Percentiles rank a stretch among this genome's conserved stretches.
These are phyloP conservation scores for Aurelia aurita DNA, from an alignment of 30 jellyfish, hydroid and myxozoan species.

Conservation along the genomic window DNA sequence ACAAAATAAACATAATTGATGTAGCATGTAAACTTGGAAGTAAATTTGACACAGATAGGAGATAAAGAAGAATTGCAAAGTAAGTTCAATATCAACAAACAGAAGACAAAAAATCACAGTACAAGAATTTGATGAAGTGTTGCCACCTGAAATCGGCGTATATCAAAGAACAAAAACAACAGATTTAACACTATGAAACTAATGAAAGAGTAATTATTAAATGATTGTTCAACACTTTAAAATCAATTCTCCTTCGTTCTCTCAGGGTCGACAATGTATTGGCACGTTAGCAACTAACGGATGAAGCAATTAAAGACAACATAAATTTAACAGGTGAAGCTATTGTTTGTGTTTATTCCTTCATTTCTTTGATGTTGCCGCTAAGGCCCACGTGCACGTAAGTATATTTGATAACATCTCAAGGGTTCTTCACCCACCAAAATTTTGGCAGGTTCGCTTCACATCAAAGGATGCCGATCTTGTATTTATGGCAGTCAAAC, in stretches of 20 bases:
- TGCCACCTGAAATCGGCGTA: no score
- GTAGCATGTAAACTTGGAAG: no score
- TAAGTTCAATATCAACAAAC: no score
- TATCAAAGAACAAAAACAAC: no score
- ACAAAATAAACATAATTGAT: no score
- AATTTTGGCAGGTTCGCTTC: conserved; percentile 29
- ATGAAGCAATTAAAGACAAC: conserved; percentile 13
- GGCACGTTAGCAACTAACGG: not conserved
- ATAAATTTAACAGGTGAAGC: conserved; percentile 37
- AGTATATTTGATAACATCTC: conserved; percentile 30
- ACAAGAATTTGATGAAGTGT: no score
- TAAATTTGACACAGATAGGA: no score
- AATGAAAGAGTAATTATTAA: not conserved
- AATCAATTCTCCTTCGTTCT: not conserved
- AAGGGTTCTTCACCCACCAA: conserved; percentile 47
- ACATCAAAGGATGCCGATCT: conserved; percentile 52
- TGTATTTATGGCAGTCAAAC: conserved; percentile 19
- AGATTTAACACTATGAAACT: no score
- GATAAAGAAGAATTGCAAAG: no score
- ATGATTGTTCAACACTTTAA: not conserved
- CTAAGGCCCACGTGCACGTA: conserved; percentile 23
- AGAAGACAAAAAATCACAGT: no score
- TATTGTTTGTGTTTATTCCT: conserved; percentile 14
- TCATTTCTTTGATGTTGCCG: conserved; percentile 47
- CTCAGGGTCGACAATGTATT: no score